Percentiles rank a stretch among this genome's conserved stretches.
Evolutionary conservation across 2,888 invertebrate genomes (phyloP).

Genomic region (Heliconius ismenius): DNA sequence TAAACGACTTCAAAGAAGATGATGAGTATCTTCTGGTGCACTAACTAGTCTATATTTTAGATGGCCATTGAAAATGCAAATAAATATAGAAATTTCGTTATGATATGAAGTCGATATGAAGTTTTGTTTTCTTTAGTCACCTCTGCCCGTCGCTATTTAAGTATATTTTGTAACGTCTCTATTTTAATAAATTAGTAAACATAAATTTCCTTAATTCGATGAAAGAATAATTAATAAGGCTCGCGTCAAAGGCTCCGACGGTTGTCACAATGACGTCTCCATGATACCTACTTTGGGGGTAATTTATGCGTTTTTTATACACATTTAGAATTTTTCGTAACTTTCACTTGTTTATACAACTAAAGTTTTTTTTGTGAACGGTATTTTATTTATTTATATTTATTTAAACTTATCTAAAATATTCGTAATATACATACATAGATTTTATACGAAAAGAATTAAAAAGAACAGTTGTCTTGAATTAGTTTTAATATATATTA

Average conservation of each 20-base stretch:
- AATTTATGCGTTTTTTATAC: constrained; percentile 14
- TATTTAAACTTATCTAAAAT: neutral
- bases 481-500: constrained; percentile 11
- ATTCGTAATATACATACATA: neutral
- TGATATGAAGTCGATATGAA: too few relatives aligned
- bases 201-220: constrained; percentile 21
- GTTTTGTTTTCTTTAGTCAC: neutral
- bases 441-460: neutral
- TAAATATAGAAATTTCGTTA: too few relatives aligned
- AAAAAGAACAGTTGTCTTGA: constrained; percentile 2
- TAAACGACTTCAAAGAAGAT: neutral
- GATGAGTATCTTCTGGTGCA: too few relatives aligned
- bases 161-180: constrained; percentile 18
- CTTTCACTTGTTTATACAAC: constrained; percentile 24
- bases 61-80: too few relatives aligned
- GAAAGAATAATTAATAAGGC: constrained; percentile 23
- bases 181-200: constrained; percentile 23
- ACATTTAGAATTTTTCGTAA: constrained; percentile 8
- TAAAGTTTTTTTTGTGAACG: neutral
- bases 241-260: constrained; percentile 22
- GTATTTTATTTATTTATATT: neutral
- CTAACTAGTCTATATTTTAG: too few relatives aligned
- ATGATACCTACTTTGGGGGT: neutral
- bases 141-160: neutral
- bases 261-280: constrained; percentile 16